phyloP scores from a whole-genome alignment of 2,113 vertebrate species.

The Bothrops jararaca region DNA sequence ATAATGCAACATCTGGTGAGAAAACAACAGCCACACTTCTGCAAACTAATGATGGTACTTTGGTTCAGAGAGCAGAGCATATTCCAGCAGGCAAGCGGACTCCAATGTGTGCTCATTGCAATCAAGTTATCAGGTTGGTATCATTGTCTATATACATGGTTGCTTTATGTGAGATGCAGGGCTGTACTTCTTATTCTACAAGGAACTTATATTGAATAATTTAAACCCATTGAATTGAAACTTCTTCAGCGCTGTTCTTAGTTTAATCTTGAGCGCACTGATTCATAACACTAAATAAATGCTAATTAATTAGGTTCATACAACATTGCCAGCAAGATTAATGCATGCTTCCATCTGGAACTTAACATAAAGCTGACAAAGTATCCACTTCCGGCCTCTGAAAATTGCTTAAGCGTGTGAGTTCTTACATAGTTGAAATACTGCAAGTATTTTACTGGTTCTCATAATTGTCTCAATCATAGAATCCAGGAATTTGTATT shows the following conservation, averaged over 20 bases:
- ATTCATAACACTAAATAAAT: background rate
- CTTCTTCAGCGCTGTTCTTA: background rate
- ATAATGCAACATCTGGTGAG: conserved; percentile 45
- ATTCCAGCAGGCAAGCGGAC: conserved; percentile 90
- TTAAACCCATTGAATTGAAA: background rate
- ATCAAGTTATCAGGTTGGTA: conserved; percentile 87
- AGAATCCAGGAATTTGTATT: background rate
- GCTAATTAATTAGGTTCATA: background rate
- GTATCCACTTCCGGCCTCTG: too few species aligned
- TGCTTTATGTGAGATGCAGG: background rate
- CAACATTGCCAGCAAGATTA: background rate
- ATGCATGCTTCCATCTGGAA: background rate
- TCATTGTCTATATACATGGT: background rate
- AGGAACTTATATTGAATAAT: background rate
- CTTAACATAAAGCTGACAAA: background rate
- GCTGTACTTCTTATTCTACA: background rate
- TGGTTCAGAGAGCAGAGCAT: conserved; percentile 93
- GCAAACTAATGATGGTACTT: conserved; percentile 78
- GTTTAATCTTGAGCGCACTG: background rate
- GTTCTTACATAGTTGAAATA: background rate
- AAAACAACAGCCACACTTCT: conserved; percentile 65
- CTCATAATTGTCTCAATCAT: background rate
- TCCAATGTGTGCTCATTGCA: conserved; percentile 91
- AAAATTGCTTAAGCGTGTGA: background rate
- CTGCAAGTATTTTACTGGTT: background rate